phyloP scores from a whole-genome alignment of 2,888 invertebrate genomes.

The Himalopsyche anomala region DNA sequence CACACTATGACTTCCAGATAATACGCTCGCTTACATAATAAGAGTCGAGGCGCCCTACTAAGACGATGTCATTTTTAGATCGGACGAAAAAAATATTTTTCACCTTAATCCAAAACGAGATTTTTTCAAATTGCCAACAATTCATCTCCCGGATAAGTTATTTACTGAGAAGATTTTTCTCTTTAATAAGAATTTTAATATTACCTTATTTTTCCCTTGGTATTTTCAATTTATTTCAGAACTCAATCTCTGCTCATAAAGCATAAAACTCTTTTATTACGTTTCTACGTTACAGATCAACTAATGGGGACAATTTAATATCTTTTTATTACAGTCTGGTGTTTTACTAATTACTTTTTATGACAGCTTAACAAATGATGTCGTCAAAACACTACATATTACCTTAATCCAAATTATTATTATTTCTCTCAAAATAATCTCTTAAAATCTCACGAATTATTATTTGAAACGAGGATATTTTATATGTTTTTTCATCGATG shows the following conservation, averaged over 20 bases:
- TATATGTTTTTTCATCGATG: no score
- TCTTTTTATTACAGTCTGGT: not conserved
- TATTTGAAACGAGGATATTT: no score
- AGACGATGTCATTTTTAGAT: not conserved
- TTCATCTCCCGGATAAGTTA: conserved; percentile 6
- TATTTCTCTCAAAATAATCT: no score
- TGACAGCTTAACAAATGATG: no score
- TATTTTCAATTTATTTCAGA: conserved; percentile 4
- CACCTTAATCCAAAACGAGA: not conserved
- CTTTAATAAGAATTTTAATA: conserved; percentile 8
- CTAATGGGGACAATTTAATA: not conserved
- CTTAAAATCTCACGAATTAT: no score
- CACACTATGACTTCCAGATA: not conserved
- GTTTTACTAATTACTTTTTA: no score
- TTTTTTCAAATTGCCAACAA: conserved; percentile 23
- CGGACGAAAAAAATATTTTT: not conserved
- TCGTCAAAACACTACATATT: no score
- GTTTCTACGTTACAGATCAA: not conserved
- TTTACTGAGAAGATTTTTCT: not conserved
- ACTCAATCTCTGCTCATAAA: conserved; percentile 20
- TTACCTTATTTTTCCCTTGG: not conserved
- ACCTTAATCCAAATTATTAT: no score
- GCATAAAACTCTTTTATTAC: not conserved
- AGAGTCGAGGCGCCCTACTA: not conserved
- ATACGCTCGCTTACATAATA: not conserved